Evolutionary conservation across 2,888 invertebrate genomes (phyloP), one percentile per base, ranked within the genome.

Genomic region (Caenorhabditis sp.): DNA sequence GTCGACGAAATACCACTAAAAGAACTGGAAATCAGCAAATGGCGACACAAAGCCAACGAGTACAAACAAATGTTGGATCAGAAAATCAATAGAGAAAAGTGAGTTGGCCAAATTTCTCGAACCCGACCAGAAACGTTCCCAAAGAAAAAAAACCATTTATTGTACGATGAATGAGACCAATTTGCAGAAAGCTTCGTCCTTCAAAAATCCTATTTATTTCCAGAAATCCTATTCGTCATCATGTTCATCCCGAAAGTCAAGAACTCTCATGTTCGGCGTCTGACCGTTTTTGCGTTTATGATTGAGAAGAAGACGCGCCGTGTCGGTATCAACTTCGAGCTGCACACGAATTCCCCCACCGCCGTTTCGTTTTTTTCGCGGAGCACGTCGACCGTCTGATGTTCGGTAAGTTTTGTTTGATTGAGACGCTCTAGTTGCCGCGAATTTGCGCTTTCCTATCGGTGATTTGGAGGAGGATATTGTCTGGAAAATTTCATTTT

Each of bases 41-140:
- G 95, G 37, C 92, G 93, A 61, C 93, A 95, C 71, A 92, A 93
- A 70, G 93, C 93, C 62, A 95, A 95, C 88, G 95, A 96, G 89
- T 89, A 95, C 65, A 92, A 92, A 88, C 92, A 91, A 83, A 94
- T 92, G 89, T 91, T 92, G 86, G 92, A 91, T 85, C 91, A 89
- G 78, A 93, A 92, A 88, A 90, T 91, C 26, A 91, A 92, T 78
- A 91, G 92, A 77, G 94, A 95, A 89, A 92, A 81, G 82, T 83
- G 58, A 65, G 78, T n/a, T n/a, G n/a, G n/a, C n/a, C n/a, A n/a
- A n/a, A n/a, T n/a, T n/a, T n/a, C n/a, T n/a, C n/a, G n/a, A n/a
- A n/a, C n/a, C n/a, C n/a, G n/a, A n/a, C n/a, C n/a, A n/a, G n/a
- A n/a, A n/a, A n/a, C n/a, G n/a, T n/a, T n/a, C n/a, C n/a, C n/a